A percentile compares a stretch with the other conserved stretches of the same genome.
These are phyloP conservation scores for Drosophila demipolita DNA, from an alignment of 2,888 invertebrate genomes.

Conservation along the genomic window DNA sequence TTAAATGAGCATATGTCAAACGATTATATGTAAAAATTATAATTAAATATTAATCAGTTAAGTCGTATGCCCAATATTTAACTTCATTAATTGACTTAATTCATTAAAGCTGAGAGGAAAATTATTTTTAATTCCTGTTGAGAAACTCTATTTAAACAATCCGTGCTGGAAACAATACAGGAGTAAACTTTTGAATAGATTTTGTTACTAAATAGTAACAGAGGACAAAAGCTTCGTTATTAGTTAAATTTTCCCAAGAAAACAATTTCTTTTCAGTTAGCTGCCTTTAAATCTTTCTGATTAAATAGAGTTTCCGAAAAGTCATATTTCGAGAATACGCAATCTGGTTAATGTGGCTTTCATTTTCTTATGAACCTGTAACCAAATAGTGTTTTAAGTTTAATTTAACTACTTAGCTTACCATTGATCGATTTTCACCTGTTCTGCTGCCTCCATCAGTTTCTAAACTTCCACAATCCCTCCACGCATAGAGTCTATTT, in stretches of 20 bases:
- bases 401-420: not conserved
- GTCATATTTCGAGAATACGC: not conserved
- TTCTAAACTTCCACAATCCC: slow-evolving; percentile 27
- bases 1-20: not conserved
- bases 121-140: not conserved
- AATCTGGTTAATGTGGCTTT: not conserved
- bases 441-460: not conserved
- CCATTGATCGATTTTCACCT: not conserved
- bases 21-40: not conserved
- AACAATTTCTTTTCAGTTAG: slow-evolving; percentile 2
- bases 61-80: not conserved
- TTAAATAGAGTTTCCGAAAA: slow-evolving; percentile 8
- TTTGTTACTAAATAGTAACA: not conserved
- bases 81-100: not conserved
- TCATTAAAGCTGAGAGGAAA: not conserved
- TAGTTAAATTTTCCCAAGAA: not conserved
- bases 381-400: not conserved
- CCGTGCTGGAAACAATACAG: not conserved
- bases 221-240: not conserved
- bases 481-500: slow-evolving; percentile 22
- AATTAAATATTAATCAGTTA: not conserved
- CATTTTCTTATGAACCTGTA: slow-evolving; percentile 4
- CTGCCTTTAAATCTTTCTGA: not conserved
- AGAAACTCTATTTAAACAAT: not conserved
- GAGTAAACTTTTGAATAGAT: not conserved